Conservation (phyloP, 1,140 invertebrate genomes). For the Myzus persicae region DNA sequence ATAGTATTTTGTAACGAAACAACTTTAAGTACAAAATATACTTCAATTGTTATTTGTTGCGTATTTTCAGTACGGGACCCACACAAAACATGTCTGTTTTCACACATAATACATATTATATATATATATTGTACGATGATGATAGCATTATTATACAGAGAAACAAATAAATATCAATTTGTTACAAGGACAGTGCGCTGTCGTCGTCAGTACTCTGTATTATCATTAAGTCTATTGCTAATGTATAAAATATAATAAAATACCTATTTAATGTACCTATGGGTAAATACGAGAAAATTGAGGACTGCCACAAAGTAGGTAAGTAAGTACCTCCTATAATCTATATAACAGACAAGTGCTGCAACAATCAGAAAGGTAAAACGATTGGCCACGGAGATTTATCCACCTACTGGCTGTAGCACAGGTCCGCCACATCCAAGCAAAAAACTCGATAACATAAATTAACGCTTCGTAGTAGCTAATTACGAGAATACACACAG, state of each 20-base stretch:
- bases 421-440: neutral
- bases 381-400: neutral
- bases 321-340: neutral
- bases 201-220: neutral
- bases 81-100: neutral
- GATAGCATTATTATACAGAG: neutral
- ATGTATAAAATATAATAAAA: neutral
- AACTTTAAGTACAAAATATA: neutral
- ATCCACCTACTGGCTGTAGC: neutral
- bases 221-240: conserved; percentile 23
- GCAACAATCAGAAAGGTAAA: neutral
- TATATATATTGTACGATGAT: neutral
- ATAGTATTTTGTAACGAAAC: neutral
- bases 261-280: neutral
- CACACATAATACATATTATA: no score
- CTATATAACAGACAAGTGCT: neutral
- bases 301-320: neutral
- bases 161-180: conserved; percentile 27
- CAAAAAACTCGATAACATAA: conserved; percentile 1
- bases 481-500: neutral
- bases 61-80: neutral
- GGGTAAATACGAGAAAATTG: neutral
- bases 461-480: neutral
- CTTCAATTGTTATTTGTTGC: neutral
- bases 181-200: neutral